Evolutionary conservation across 2,113 vertebrate species (phyloP).

Genomic region (Ranitomeya imitator): DNA sequence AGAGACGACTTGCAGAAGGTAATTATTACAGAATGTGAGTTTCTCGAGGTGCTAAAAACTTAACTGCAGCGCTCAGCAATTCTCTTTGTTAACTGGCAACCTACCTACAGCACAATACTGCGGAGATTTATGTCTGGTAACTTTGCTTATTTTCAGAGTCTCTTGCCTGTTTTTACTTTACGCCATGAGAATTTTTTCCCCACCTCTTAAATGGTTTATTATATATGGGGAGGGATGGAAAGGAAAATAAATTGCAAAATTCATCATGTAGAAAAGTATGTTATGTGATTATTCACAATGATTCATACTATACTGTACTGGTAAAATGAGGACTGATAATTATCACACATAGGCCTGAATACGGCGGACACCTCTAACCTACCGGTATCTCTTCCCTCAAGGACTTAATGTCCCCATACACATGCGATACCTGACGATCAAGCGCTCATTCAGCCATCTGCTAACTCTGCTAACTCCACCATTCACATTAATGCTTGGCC

Average conservation of each 20-base stretch:
- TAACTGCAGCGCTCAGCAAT: conserved; percentile 51
- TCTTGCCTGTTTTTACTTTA: conserved; percentile 1
- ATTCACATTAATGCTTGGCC: no score
- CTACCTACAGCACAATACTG: conserved; percentile 24
- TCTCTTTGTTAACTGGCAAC: conserved; percentile 38
- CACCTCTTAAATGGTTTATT: not conserved
- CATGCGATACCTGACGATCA: no score
- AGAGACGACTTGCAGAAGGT: conserved; percentile 51
- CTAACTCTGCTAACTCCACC: no score
- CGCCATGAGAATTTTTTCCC: not conserved
- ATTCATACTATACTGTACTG: not conserved
- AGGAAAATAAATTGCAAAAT: conserved; percentile 20
- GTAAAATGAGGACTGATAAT: not conserved
- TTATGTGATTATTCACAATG: not conserved
- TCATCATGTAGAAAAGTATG: not conserved
- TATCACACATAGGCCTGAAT: not conserved
- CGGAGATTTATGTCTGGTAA: not conserved
- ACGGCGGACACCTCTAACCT: no score
- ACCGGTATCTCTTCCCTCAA: no score
- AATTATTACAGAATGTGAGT: conserved; percentile 54
- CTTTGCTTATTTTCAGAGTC: conserved; percentile 44
- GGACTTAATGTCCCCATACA: no score
- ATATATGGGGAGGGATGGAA: not conserved
- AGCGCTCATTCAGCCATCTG: no score
- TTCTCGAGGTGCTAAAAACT: conserved; percentile 53